Evolutionary conservation across 2,888 invertebrate species (phyloP).

Genomic region (Charanyca ferruginea): DNA sequence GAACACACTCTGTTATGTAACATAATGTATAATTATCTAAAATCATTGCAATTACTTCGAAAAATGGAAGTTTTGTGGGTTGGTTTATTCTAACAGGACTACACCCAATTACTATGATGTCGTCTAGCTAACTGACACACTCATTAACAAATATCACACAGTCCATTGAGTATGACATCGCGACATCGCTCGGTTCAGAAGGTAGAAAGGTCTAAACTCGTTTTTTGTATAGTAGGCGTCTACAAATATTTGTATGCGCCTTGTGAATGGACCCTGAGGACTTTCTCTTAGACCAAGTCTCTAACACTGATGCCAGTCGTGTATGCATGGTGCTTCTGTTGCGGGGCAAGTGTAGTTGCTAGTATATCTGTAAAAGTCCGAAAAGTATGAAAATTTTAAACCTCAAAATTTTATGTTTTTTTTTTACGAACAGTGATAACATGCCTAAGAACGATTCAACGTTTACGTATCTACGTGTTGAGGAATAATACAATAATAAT

Average conservation of each 20-base stretch:
- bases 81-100: not conserved
- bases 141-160: conserved; percentile 54
- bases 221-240: conserved; percentile 87
- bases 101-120: not conserved
- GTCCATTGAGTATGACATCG: conserved; percentile 70
- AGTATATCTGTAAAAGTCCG: conserved; percentile 16
- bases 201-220: conserved; percentile 87
- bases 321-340: conserved; percentile 65
- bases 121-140: conserved; percentile 1
- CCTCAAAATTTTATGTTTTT: not conserved
- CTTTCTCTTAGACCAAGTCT: conserved; percentile 86
- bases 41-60: not conserved
- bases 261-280: conserved; percentile 89
- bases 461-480: too few relatives aligned
- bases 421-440: too few relatives aligned
- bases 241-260: conserved; percentile 90
- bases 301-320: conserved; percentile 77
- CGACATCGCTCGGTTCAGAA: conserved; percentile 67
- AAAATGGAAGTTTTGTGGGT: not conserved
- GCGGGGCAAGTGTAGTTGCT: conserved; percentile 30
- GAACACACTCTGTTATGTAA: too few relatives aligned
- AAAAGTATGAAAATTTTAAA: not conserved
- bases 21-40: too few relatives aligned
- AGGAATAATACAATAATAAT: too few relatives aligned
- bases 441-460: too few relatives aligned